Base-by-base conservation (phyloP, 2,113 vertebrate species). In the Felis chaus region DNA sequence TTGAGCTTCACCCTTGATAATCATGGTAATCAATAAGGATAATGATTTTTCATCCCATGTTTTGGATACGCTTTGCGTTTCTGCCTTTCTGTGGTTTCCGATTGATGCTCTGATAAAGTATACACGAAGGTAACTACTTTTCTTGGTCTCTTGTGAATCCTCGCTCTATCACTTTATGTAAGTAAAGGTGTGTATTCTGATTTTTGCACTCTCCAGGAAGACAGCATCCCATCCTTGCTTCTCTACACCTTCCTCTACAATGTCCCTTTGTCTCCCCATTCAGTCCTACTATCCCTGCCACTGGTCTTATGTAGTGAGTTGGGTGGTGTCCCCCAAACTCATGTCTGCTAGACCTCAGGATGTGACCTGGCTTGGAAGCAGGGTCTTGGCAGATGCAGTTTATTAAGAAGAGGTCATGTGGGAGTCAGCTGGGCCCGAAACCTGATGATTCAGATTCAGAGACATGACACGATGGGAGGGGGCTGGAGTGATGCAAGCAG, bases 211-310 rank as follows among this genome's bases (percentile, higher is more conserved):
- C 45, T 68, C 33, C 57, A 12, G 25, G 21, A 85, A n/a, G 53
- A 8, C 15, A 45, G 33, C 27, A 5, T 21, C 8, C 5, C 23
- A 2, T 61, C 21, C 41, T 55, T 36, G 0, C 18, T 31, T 14
- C 7, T 4, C 2, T 1, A 0, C 5, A 2, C 31, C 57, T 63
- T 71, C 33, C 21, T 23, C 9, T 53, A 0, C 80, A 15, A 63
- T 18, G 45, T 45, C 13, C 18, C 21, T 31, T 6, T 1, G 10
- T 18, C 39, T 25, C 7, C 57, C n/a, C 12, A 15, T 36, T 53
- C 50, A 33, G 50, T 33, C 7, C 45, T 2, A 1, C 8, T 16
- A 3, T 41, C 41, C 11, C 16, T 12, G 4, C 69, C 25, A 1
- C 33, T 21, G 36, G 61, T 6, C 57, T 55, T 39, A 1, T 4